Conservation (phyloP, 2,797 vertebrate species). For the Calcarius lapponicus region DNA sequence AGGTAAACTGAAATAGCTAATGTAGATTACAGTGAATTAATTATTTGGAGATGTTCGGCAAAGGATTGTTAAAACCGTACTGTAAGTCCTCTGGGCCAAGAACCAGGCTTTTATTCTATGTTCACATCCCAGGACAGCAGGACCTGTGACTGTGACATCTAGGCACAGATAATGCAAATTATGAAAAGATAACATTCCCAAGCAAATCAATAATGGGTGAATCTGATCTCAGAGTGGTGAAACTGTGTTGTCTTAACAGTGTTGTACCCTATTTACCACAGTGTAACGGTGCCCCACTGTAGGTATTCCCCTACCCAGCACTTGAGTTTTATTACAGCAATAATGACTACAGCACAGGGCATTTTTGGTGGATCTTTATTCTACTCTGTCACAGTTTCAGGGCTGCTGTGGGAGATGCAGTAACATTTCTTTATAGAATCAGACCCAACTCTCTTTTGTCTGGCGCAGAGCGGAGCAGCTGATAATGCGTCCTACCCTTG, state of each 20-base stretch:
- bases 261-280: neutral
- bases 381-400: neutral
- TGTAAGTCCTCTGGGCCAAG: neutral
- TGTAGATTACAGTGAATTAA: constrained; percentile 27
- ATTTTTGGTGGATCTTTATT: constrained; percentile 5
- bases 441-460: neutral
- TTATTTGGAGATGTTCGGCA: constrained; percentile 39
- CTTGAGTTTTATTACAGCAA: constrained; percentile 24
- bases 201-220: neutral
- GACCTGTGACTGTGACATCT: rapidly evolving
- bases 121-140: neutral
- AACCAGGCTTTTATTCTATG: neutral
- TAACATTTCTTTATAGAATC: neutral
- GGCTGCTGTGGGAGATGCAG: neutral
- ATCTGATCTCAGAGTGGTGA: neutral
- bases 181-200: neutral
- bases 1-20: constrained; percentile 42
- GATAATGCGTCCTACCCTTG: neutral
- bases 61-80: constrained; percentile 24
- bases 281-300: neutral
- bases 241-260: neutral
- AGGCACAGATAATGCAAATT: neutral
- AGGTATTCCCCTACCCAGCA: neutral
- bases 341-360: neutral
- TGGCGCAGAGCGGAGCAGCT: neutral